Percentiles rank a stretch among this genome's conserved stretches.
These are phyloP conservation scores for Scaptomyza hsui DNA, from an alignment of 1,140 invertebrate species.

Conservation along the genomic window DNA sequence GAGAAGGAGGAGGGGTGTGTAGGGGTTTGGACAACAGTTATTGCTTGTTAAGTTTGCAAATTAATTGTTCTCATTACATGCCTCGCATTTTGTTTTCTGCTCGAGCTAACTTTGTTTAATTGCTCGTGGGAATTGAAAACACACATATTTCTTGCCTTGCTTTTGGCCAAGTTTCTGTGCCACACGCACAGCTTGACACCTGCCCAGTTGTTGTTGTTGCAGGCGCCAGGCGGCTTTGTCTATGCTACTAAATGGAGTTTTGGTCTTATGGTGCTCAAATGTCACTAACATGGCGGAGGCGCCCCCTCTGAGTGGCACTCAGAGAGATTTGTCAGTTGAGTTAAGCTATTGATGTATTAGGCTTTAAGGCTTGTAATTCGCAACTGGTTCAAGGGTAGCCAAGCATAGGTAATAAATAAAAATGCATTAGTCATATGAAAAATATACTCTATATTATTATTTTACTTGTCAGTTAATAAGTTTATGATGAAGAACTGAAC, in stretches of 20 bases:
- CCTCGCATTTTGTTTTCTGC: slow-evolving; percentile 23
- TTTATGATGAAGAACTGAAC: neutral
- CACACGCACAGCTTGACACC: slow-evolving; percentile 79
- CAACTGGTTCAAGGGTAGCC: neutral
- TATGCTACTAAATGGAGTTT: slow-evolving; percentile 19
- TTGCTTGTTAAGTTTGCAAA: slow-evolving; percentile 53
- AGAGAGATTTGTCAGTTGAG: slow-evolving; percentile 21
- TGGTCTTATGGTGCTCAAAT: slow-evolving; percentile 50
- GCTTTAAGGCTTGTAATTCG: neutral
- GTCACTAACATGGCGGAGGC: slow-evolving; percentile 42
- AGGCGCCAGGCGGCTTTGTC: slow-evolving; percentile 49
- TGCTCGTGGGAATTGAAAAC: slow-evolving; percentile 66
- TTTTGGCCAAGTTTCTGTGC: slow-evolving; percentile 46
- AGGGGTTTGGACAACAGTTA: neutral
- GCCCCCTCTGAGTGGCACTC: slow-evolving; percentile 7
- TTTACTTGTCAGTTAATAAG: neutral
- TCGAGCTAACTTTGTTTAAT: slow-evolving; percentile 39
- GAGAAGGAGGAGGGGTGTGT: neutral
- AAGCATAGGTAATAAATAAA: neutral
- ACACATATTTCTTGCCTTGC: slow-evolving; percentile 26
- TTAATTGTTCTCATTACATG: slow-evolving; percentile 80
- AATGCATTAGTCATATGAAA: neutral
- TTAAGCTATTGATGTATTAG: slow-evolving; percentile 14
- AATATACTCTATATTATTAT: too few relatives aligned
- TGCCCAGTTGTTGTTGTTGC: slow-evolving; percentile 47